Evolutionary conservation across 2,797 vertebrate genomes (phyloP).

Genomic region (Sebastes cheni): DNA sequence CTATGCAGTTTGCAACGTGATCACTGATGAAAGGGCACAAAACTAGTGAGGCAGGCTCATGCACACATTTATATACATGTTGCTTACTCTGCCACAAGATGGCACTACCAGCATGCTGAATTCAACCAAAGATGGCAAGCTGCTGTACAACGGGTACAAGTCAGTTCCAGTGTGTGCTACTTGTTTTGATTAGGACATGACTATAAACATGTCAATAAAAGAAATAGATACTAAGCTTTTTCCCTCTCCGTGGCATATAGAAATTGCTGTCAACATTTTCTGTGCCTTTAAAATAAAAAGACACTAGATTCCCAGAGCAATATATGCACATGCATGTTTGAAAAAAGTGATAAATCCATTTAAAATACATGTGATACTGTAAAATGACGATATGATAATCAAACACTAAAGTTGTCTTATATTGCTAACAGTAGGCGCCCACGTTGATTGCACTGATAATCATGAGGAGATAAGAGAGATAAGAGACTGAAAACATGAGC

Average conservation of each 20-base stretch:
- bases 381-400: background rate
- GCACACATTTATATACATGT: background rate
- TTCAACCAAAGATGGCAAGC: background rate
- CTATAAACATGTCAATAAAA: background rate
- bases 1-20: background rate
- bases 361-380: background rate
- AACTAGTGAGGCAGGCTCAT: rapidly evolving
- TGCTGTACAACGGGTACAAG: background rate
- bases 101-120: background rate
- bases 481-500: background rate
- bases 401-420: background rate
- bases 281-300: background rate
- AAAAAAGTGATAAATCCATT: background rate
- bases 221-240: background rate
- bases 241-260: background rate
- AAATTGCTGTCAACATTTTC: background rate
- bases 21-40: background rate
- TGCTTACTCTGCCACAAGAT: constrained; percentile 4
- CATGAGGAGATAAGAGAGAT: background rate
- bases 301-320: background rate
- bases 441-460: background rate
- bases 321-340: background rate
- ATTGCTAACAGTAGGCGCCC: background rate
- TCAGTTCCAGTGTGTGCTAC: background rate
- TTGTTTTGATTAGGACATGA: background rate